Conservation (phyloP, 2,113 vertebrate genomes). For the Odontophorus gujanensis region DNA sequence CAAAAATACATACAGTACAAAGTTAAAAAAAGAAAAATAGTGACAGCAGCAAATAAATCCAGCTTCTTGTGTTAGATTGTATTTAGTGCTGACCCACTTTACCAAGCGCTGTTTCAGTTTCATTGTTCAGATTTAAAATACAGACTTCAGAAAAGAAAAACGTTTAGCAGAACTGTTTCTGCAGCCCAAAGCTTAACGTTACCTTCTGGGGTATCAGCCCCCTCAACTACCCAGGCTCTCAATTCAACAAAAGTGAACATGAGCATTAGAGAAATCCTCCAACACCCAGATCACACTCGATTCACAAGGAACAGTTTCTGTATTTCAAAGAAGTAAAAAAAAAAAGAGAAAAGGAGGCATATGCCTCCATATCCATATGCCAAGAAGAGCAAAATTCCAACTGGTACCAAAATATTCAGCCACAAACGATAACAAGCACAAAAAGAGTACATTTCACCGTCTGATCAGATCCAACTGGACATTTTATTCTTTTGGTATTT, state of each 20-base stretch:
- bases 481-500: conserved; percentile 29
- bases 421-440: background rate
- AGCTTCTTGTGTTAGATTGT: background rate
- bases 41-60: conserved; percentile 36
- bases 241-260: background rate
- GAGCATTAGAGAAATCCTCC: background rate
- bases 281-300: background rate
- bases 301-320: background rate
- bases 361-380: background rate
- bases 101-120: background rate
- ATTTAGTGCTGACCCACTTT: background rate
- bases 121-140: background rate
- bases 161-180: background rate
- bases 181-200: background rate
- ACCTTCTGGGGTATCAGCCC: background rate
- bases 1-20: conserved; percentile 25
- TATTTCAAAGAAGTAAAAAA: background rate
- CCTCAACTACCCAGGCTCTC: background rate
- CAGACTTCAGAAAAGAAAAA: background rate
- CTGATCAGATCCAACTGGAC: background rate
- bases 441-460: background rate
- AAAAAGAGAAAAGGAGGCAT: background rate
- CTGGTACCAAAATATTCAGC: background rate
- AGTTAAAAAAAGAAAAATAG: conserved; percentile 22
- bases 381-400: conserved; percentile 5